Percentiles rank a stretch among this genome's conserved stretches.
Evolutionary conservation across 2,888 invertebrate genomes (phyloP).

Genomic region (Acleris sparsana): DNA sequence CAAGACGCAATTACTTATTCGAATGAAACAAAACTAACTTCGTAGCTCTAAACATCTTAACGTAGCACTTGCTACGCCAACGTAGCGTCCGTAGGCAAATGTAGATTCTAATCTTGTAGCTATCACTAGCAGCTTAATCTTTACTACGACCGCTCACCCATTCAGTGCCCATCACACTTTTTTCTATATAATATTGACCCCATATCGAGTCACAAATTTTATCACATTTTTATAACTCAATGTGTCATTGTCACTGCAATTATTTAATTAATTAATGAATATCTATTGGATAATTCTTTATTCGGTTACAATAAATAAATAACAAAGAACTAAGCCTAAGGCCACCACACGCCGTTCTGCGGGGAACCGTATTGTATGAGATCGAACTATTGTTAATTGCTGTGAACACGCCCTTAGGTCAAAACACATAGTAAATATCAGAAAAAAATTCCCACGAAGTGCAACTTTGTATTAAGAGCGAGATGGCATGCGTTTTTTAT

Average conservation of each 20-base stretch:
- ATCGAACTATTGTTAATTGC: conserved; percentile 41
- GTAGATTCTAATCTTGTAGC: neutral
- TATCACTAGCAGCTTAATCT: neutral
- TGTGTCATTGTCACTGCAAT: too few relatives aligned
- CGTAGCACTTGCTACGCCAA: conserved; percentile 25
- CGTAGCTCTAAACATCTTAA: neutral
- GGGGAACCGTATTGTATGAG: conserved; percentile 32
- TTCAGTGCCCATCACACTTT: too few relatives aligned
- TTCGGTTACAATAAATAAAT: conserved; percentile 10
- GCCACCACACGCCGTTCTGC: conserved; percentile 27
- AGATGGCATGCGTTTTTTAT: too few relatives aligned
- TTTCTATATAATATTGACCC: too few relatives aligned
- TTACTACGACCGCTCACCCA: too few relatives aligned
- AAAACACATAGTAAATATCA: conserved; percentile 28
- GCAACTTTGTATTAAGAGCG: neutral
- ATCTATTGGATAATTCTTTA: conserved; percentile 9
- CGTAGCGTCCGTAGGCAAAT: conserved; percentile 8
- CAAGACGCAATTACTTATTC: too few relatives aligned
- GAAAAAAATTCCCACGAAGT: conserved; percentile 21
- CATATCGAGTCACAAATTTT: too few relatives aligned
- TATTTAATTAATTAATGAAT: too few relatives aligned
- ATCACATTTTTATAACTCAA: too few relatives aligned
- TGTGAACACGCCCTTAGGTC: conserved; percentile 42
- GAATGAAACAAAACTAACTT: neutral
- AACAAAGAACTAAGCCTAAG: conserved; percentile 22